Conservation (phyloP, 2,113 vertebrate species). For the Protomyctophum bolini region DNA sequence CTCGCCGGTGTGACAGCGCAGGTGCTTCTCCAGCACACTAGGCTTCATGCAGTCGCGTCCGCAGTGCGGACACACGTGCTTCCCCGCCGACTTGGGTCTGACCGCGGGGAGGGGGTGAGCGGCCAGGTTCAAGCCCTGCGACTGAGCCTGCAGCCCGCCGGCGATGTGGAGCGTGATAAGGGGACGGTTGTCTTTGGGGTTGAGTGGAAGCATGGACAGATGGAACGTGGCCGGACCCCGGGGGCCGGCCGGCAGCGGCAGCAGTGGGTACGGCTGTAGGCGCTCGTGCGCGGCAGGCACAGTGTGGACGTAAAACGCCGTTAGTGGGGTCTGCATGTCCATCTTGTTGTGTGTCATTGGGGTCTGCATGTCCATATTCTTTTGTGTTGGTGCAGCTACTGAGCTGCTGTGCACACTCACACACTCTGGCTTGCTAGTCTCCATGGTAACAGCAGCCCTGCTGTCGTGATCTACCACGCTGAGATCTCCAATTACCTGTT, state of each 20-base stretch:
- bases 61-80: conserved; percentile 90
- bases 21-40: conserved; percentile 95
- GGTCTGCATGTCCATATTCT: conserved; percentile 69
- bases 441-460: conserved; percentile 79
- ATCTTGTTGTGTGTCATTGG: conserved; percentile 71
- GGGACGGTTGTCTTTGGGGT: conserved; percentile 75
- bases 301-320: conserved; percentile 85
- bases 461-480: conserved; percentile 70
- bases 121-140: conserved; percentile 53
- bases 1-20: conserved; percentile 96
- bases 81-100: conserved; percentile 83
- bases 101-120: conserved; percentile 38
- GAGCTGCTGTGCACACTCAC: conserved; percentile 64
- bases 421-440: conserved; percentile 79
- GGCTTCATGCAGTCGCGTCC: conserved; percentile 95
- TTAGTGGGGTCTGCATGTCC: conserved; percentile 72
- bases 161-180: conserved; percentile 86
- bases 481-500: conserved; percentile 77
- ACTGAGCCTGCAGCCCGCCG: conserved; percentile 78
- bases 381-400: conserved; percentile 64
- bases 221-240: conserved; percentile 61
- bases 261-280: conserved; percentile 63
- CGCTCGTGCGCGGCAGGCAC: conserved; percentile 76
- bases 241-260: conserved; percentile 66
- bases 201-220: conserved; percentile 67